These are phyloP conservation scores for Chromoteleia sp. DNA, from an alignment of 2,888 invertebrate genomes.

Conservation along the genomic window DNA sequence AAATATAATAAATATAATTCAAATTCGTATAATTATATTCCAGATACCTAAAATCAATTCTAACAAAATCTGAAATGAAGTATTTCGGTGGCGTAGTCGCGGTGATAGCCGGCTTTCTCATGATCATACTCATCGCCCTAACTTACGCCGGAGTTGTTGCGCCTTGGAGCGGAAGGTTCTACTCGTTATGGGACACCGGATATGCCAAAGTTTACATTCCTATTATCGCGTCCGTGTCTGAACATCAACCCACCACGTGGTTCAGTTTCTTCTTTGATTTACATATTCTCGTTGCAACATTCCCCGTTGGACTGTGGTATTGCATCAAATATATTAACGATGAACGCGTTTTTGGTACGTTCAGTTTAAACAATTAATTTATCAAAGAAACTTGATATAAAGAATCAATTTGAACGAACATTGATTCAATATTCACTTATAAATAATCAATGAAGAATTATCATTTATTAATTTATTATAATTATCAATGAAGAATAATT, in stretches of 20 bases:
- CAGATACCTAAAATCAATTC: slow-evolving; percentile 92
- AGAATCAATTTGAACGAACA: too few relatives aligned
- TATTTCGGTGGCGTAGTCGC: slow-evolving; percentile 92
- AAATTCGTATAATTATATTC: slow-evolving; percentile 41
- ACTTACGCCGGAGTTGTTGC: slow-evolving; percentile 98
- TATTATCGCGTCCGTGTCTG: slow-evolving; percentile 99
- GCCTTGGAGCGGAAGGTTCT: slow-evolving; percentile 94
- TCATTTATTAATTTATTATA: too few relatives aligned
- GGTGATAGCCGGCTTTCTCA: slow-evolving; percentile 89
- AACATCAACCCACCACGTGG: slow-evolving; percentile 99
- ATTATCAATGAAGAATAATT: too few relatives aligned
- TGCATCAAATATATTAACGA: slow-evolving; percentile 99
- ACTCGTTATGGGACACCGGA: slow-evolving; percentile 99
- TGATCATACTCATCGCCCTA: slow-evolving; percentile 93
- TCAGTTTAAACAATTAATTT: too few relatives aligned
- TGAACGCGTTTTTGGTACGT: slow-evolving; percentile 98
- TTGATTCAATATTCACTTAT: too few relatives aligned
- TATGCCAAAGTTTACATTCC: slow-evolving; percentile 99
- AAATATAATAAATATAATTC: neutral
- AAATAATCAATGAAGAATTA: too few relatives aligned
- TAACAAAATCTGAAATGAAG: slow-evolving; percentile 95
- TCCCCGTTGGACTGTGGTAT: slow-evolving; percentile 99
- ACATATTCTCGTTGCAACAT: slow-evolving; percentile 97
- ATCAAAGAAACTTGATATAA: too few relatives aligned
- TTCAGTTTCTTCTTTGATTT: slow-evolving; percentile 99